Conservation (phyloP, 2,888 invertebrate genomes). For the Mythimna albipuncta region DNA sequence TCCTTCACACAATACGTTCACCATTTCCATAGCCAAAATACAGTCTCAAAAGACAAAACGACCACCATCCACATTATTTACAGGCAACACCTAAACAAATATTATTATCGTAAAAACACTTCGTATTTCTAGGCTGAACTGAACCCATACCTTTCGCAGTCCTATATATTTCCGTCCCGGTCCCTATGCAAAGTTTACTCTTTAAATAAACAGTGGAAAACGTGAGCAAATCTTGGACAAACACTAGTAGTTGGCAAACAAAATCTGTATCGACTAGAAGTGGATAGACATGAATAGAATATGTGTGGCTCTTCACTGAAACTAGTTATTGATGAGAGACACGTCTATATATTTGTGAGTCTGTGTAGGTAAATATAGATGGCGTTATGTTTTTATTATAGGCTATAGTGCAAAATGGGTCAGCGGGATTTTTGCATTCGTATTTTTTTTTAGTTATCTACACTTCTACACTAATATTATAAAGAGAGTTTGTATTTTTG, state of each 20-base stretch:
- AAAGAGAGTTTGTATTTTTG: too few relatives aligned
- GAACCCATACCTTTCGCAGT: constrained; percentile 28
- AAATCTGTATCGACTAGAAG: constrained; percentile 61
- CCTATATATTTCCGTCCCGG: constrained; percentile 32
- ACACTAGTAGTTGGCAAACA: constrained; percentile 61
- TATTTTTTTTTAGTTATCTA: too few relatives aligned
- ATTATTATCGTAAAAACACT: constrained; percentile 31
- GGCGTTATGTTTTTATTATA: constrained; percentile 23
- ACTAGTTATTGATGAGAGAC: constrained; percentile 51
- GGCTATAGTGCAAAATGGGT: constrained; percentile 7
- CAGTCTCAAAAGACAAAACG: neutral
- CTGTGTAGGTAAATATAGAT: constrained; percentile 26
- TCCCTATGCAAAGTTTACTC: constrained; percentile 55
- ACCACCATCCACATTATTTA: constrained; percentile 3
- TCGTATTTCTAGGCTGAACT: constrained; percentile 10
- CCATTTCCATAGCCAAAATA: neutral
- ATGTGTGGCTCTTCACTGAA: constrained; percentile 35
- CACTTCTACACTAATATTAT: too few relatives aligned
- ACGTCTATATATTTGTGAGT: constrained; percentile 30
- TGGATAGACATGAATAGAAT: constrained; percentile 65
- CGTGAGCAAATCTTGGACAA: constrained; percentile 60
- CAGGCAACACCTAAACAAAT: constrained; percentile 25
- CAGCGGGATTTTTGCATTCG: constrained; percentile 1
- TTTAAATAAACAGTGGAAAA: constrained; percentile 59
- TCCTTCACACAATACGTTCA: neutral